These are phyloP conservation scores for Anableps anableps DNA, from an alignment of 2,797 vertebrate genomes.

Conservation along the genomic window DNA sequence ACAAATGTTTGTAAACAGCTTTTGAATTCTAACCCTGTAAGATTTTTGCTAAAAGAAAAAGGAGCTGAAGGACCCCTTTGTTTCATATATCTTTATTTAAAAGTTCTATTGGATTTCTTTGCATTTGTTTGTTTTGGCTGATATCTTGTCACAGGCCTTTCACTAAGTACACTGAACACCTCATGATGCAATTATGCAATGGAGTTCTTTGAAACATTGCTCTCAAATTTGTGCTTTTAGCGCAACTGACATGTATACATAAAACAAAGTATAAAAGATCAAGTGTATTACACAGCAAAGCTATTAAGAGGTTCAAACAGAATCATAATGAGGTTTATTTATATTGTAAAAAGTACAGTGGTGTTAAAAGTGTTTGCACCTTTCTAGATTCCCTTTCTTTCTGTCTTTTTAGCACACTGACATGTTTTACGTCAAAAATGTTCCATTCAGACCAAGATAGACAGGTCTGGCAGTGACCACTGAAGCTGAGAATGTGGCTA, in stretches of 20 bases:
- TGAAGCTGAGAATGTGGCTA: background rate
- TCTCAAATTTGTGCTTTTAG: background rate
- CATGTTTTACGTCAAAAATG: no score
- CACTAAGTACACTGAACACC: background rate
- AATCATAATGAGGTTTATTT: background rate
- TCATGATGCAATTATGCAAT: background rate
- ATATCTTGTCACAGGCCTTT: conserved; percentile 8
- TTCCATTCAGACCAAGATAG: background rate
- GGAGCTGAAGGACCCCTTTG: background rate
- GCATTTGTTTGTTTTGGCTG: background rate
- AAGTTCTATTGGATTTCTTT: background rate
- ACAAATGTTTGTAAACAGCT: background rate
- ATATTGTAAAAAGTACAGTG: background rate
- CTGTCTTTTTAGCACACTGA: no score
- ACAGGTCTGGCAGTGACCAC: background rate
- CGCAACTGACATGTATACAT: background rate
- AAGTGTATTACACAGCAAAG: background rate
- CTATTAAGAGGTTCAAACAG: background rate
- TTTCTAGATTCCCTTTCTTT: background rate
- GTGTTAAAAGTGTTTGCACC: background rate
- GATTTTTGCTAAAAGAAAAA: conserved; percentile 2
- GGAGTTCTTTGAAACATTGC: conserved; percentile 3
- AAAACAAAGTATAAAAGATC: background rate
- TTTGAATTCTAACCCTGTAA: background rate
- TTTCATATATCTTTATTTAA: background rate